Conservation (phyloP, 2,113 vertebrate species). For the Lasiurus cinereus region DNA sequence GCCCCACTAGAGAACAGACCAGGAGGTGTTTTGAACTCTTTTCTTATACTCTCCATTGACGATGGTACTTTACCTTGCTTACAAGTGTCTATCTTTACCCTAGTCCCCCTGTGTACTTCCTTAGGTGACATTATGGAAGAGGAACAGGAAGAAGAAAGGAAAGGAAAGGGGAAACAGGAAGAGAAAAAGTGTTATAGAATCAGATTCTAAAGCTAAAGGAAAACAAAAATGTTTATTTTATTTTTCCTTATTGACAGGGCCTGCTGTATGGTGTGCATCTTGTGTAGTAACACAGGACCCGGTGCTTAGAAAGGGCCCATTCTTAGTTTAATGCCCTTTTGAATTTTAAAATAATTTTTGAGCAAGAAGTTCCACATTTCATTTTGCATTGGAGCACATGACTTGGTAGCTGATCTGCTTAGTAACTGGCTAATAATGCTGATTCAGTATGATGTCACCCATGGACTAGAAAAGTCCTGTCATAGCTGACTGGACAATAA, state of each 20-base stretch:
- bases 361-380: background rate
- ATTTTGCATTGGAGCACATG: background rate
- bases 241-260: background rate
- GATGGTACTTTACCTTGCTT: background rate
- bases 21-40: background rate
- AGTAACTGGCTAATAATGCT: background rate
- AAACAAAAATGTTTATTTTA: background rate
- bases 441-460: background rate
- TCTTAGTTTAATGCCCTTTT: background rate
- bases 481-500: slow-evolving; percentile 57
- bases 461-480: background rate
- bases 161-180: background rate
- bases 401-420: background rate
- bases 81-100: background rate
- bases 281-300: fast-evolving
- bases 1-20: background rate
- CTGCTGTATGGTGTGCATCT: background rate
- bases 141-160: background rate
- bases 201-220: background rate
- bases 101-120: background rate
- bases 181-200: background rate
- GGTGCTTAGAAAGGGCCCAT: background rate
- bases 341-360: background rate
- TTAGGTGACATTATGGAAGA: background rate
- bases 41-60: slow-evolving; percentile 20